phyloP scores from a whole-genome alignment of 2,888 invertebrate species.

The Netelia melanura region DNA sequence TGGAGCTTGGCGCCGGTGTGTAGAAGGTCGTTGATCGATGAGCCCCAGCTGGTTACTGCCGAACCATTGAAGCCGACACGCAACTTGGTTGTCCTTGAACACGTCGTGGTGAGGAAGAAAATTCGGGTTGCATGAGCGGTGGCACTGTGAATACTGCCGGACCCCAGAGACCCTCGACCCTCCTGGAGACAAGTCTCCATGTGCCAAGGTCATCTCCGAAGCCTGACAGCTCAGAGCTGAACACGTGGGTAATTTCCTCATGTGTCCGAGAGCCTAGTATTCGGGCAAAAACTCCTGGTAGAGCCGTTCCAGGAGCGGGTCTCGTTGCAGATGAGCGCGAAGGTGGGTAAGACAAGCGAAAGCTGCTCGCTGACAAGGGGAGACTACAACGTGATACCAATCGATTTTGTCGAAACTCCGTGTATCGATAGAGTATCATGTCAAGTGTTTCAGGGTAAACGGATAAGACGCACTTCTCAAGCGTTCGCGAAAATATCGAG shows the following conservation, averaged over 20 bases:
- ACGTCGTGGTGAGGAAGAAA: slow-evolving; percentile 62
- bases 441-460: too few relatives aligned
- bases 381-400: too few relatives aligned
- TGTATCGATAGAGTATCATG: too few relatives aligned
- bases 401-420: too few relatives aligned
- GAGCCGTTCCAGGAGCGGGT: not conserved
- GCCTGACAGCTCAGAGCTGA: too few relatives aligned
- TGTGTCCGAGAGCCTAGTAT: not conserved
- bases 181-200: too few relatives aligned
- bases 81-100: slow-evolving; percentile 48
- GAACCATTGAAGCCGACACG: slow-evolving; percentile 65
- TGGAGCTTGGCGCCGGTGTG: slow-evolving; percentile 56
- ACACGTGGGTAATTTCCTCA: not conserved
- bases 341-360: too few relatives aligned
- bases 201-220: not conserved
- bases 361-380: too few relatives aligned
- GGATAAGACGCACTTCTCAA: too few relatives aligned
- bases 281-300: not conserved
- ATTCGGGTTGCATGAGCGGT: not conserved
- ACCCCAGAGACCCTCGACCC: too few relatives aligned
- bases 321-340: too few relatives aligned
- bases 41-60: slow-evolving; percentile 29
- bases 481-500: too few relatives aligned
- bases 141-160: not conserved
- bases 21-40: slow-evolving; percentile 49